Evolutionary conservation across 1,140 invertebrate genomes (phyloP).

Genomic region (Achatina immaculata): DNA sequence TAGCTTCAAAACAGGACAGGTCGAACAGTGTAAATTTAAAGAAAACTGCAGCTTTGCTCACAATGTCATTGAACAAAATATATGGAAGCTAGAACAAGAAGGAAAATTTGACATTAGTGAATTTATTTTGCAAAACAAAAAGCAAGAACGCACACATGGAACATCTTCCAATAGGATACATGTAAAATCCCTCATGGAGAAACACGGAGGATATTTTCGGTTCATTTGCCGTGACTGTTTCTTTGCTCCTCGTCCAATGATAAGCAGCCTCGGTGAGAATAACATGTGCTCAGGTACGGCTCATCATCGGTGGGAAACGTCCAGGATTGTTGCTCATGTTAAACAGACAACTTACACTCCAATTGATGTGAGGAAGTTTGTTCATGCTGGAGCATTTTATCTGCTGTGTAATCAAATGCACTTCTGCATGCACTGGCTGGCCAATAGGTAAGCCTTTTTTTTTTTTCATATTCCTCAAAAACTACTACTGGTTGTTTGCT

Average conservation of each 20-base stretch:
- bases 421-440: constrained; percentile 51
- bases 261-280: constrained; percentile 27
- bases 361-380: constrained; percentile 57
- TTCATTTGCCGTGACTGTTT: constrained; percentile 63
- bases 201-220: constrained; percentile 58
- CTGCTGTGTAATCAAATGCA: constrained; percentile 59
- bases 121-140: constrained; percentile 60
- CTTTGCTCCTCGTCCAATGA: constrained; percentile 47
- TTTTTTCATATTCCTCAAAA: too few relatives aligned
- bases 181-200: constrained; percentile 42
- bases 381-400: constrained; percentile 62
- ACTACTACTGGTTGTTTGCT: too few relatives aligned
- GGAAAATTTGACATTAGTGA: constrained; percentile 60
- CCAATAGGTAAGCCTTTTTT: constrained; percentile 19
- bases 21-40: constrained; percentile 50
- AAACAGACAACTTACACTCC: constrained; percentile 46
- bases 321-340: constrained; percentile 58
- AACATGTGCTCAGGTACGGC: constrained; percentile 45
- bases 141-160: constrained; percentile 16
- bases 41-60: constrained; percentile 67
- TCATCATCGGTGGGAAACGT: constrained; percentile 55
- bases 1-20: constrained; percentile 45
- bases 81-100: constrained; percentile 66
- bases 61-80: constrained; percentile 55
- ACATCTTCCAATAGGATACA: background rate